Conservation (phyloP, 2,888 invertebrate species). For the Ophion ventricosus region DNA sequence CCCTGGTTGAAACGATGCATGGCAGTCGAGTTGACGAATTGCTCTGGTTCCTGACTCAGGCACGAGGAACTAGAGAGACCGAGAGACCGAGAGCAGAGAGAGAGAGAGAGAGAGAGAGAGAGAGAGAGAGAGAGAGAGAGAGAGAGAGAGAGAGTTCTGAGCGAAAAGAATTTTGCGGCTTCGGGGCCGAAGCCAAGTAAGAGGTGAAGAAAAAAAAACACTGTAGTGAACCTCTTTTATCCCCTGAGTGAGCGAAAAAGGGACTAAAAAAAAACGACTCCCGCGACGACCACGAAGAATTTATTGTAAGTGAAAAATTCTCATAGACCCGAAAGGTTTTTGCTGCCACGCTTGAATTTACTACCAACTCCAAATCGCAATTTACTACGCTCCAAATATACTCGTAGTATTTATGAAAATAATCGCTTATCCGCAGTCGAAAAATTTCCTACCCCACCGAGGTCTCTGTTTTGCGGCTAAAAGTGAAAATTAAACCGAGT, state of each 20-base stretch:
- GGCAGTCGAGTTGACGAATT: constrained; percentile 74
- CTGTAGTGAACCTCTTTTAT: constrained; percentile 43
- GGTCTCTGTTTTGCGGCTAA: neutral
- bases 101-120: constrained; percentile 47
- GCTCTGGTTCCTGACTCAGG: constrained; percentile 70
- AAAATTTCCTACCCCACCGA: neutral
- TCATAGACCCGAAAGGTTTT: constrained; percentile 31
- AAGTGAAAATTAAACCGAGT: too few relatives aligned
- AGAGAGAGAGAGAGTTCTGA: constrained; percentile 28
- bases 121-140: constrained; percentile 42
- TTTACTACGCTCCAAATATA: neutral
- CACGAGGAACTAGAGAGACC: constrained; percentile 63
- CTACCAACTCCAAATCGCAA: constrained; percentile 9
- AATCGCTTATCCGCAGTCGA: neutral
- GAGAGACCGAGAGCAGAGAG: constrained; percentile 31
- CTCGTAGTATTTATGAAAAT: neutral
- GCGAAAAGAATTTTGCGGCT: constrained; percentile 66
- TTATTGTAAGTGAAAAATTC: constrained; percentile 29
- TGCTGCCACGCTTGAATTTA: constrained; percentile 4
- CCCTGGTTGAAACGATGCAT: constrained; percentile 56
- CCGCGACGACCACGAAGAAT: constrained; percentile 14
- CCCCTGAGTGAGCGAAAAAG: constrained; percentile 42
- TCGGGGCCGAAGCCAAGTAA: constrained; percentile 62
- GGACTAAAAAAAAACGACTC: constrained; percentile 28
- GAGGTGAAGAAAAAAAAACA: constrained; percentile 45